Evolutionary conservation across 2,797 vertebrate species (phyloP).

Genomic region (Echiichthys vipera): DNA sequence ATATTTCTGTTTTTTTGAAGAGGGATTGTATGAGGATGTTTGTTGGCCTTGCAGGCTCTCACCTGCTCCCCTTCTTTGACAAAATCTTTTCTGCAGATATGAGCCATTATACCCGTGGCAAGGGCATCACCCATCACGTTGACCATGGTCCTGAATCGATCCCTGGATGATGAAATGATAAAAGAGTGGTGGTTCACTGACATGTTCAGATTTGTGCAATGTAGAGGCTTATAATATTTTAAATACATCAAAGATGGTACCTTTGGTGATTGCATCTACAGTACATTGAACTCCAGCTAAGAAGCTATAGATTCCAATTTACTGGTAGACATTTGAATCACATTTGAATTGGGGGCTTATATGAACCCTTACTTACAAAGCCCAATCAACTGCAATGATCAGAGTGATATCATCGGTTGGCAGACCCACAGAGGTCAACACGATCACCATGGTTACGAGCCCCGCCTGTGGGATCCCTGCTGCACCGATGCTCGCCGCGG

Average conservation of each 20-base stretch:
- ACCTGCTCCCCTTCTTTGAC: slow-evolving; percentile 93
- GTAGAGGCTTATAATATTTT: background rate
- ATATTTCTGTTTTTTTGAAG: no score
- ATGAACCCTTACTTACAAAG: slow-evolving; percentile 89
- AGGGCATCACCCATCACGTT: slow-evolving; percentile 96
- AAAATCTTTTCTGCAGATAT: slow-evolving; percentile 97
- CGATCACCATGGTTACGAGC: slow-evolving; percentile 98
- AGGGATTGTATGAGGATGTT: no score
- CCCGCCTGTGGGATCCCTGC: slow-evolving; percentile 98
- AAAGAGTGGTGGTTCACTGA: background rate
- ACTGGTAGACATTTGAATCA: background rate
- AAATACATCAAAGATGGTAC: background rate
- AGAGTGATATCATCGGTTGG: slow-evolving; percentile 98
- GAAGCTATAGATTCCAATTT: background rate
- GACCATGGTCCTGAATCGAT: slow-evolving; percentile 98
- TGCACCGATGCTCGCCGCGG: slow-evolving; percentile 96
- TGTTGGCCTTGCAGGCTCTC: slow-evolving; percentile 35
- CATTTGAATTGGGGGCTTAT: background rate
- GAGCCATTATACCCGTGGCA: slow-evolving; percentile 98
- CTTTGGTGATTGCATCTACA: background rate
- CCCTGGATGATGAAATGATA: slow-evolving; percentile 79
- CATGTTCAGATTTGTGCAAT: background rate
- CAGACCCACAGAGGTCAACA: slow-evolving; percentile 96
- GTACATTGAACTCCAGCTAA: background rate
- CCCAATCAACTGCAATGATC: slow-evolving; percentile 98